Percentiles rank a stretch among this genome's conserved stretches.
Evolutionary conservation across 2,113 vertebrate species (phyloP).

Genomic region (Nesogale talazaci): DNA sequence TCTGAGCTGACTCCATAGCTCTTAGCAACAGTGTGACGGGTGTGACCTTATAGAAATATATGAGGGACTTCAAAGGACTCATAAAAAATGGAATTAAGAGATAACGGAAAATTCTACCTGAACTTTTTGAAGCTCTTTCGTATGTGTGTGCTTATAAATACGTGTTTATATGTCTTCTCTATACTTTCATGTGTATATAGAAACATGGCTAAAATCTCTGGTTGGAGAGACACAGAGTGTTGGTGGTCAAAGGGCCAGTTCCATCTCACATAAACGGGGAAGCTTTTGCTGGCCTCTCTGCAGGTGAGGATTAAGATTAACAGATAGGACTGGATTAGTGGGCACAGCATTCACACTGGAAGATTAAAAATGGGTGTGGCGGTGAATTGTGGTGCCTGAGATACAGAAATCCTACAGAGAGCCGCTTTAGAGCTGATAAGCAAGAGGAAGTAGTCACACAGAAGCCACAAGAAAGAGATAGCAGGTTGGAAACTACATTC

Average conservation of each 20-base stretch:
- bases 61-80: too few relatives aligned
- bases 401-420: not conserved
- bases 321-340: not conserved
- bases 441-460: not conserved
- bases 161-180: too few relatives aligned
- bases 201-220: not conserved
- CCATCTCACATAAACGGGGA: not conserved
- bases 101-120: too few relatives aligned
- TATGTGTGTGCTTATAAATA: too few relatives aligned
- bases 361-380: not conserved
- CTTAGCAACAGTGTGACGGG: too few relatives aligned
- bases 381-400: not conserved
- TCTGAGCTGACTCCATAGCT: too few relatives aligned
- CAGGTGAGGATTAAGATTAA: not conserved
- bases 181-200: too few relatives aligned
- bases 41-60: too few relatives aligned
- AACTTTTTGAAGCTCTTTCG: too few relatives aligned
- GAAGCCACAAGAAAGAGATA: not conserved
- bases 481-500: not conserved
- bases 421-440: not conserved
- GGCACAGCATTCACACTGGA: not conserved
- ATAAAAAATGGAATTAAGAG: too few relatives aligned
- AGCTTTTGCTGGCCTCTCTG: not conserved
- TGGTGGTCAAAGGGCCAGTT: not conserved
- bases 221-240: not conserved